Percentiles rank a stretch among this genome's conserved stretches.
These are phyloP conservation scores for Calvadosia cruxmelitensis DNA, from an alignment of 30 jellyfish, hydroid and myxozoan species.

Conservation along the genomic window DNA sequence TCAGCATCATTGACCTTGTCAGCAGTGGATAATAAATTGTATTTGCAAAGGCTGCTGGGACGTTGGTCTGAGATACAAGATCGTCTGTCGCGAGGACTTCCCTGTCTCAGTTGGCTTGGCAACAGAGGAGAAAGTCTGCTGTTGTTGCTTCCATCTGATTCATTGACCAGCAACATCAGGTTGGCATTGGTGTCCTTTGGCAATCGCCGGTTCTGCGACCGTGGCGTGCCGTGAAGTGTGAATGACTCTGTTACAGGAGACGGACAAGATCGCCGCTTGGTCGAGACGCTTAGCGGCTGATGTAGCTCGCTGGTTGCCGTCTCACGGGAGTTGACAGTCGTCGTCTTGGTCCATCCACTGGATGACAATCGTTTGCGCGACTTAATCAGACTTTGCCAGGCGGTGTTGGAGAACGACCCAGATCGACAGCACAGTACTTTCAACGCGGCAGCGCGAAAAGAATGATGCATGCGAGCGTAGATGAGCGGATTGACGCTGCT, in stretches of 20 bases:
- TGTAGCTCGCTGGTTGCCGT: neutral
- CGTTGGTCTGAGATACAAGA: no score
- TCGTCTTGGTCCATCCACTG: neutral
- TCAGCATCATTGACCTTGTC: no score
- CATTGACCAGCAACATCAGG: no score
- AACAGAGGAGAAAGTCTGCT: no score
- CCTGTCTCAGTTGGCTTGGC: no score
- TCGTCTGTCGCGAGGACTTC: no score
- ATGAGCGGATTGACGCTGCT: slow-evolving; percentile 86
- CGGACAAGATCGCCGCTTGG: neutral
- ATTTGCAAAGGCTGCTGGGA: no score
- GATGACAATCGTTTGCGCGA: neutral
- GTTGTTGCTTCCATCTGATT: no score
- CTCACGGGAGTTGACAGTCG: neutral
- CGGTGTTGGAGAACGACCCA: neutral
- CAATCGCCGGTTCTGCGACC: neutral
- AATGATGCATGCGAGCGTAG: slow-evolving; percentile 71
- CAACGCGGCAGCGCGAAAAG: slow-evolving; percentile 47
- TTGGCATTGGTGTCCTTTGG: neutral
- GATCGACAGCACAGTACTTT: slow-evolving; percentile 49
- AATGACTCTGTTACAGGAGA: neutral
- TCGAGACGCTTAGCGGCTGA: neutral
- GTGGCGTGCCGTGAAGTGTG: neutral
- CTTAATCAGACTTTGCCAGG: neutral
- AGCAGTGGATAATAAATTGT: no score